Evolutionary conservation across 2,888 invertebrate species (phyloP).

Genomic region (Polyploca ridens): DNA sequence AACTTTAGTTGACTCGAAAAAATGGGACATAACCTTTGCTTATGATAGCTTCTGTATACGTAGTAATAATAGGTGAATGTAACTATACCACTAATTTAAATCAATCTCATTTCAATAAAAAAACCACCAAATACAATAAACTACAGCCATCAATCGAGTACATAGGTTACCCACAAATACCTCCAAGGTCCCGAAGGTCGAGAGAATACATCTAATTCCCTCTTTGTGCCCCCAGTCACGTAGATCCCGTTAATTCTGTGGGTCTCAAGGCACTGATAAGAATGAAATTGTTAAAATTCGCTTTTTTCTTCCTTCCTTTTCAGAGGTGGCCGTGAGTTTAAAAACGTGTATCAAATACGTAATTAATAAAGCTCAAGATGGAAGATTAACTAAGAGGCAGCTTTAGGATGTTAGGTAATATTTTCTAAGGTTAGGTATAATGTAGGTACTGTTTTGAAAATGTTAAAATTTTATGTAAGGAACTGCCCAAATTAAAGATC

Average conservation of each 20-base stretch:
- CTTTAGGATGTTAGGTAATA: not conserved
- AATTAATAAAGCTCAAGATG: slow-evolving; percentile 7
- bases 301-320: slow-evolving; percentile 32
- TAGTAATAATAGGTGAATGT: too few species aligned
- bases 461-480: too few species aligned
- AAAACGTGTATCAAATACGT: slow-evolving; percentile 20
- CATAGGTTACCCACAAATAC: slow-evolving; percentile 7
- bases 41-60: too few species aligned
- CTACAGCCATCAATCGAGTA: slow-evolving; percentile 5
- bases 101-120: too few species aligned
- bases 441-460: too few species aligned
- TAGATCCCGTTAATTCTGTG: slow-evolving; percentile 54
- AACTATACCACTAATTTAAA: too few species aligned
- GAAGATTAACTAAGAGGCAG: not conserved
- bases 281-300: slow-evolving; percentile 56
- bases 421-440: too few species aligned
- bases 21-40: too few species aligned
- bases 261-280: slow-evolving; percentile 57
- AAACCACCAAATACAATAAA: not conserved
- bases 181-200: not conserved
- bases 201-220: slow-evolving; percentile 31
- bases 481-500: too few species aligned
- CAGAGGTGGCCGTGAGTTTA: slow-evolving; percentile 17
- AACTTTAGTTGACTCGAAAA: too few species aligned
- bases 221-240: slow-evolving; percentile 44